Conservation (phyloP, 2,888 invertebrate genomes). For the Netelia melanura region DNA sequence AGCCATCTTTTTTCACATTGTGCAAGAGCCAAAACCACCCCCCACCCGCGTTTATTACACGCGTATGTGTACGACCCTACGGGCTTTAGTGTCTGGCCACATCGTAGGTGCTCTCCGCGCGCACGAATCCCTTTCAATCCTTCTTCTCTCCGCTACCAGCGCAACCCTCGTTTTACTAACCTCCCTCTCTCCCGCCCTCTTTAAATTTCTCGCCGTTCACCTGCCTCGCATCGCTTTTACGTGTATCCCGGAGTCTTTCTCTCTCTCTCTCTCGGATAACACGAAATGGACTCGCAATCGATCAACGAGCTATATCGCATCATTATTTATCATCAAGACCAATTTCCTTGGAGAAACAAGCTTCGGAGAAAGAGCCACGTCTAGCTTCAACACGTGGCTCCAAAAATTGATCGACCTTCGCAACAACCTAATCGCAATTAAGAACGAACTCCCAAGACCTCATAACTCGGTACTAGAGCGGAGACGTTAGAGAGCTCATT, state of each 20-base stretch:
- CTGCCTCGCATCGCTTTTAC: neutral
- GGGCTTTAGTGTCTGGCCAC: slow-evolving; percentile 40
- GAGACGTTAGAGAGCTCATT: too few species aligned
- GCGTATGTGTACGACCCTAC: slow-evolving; percentile 35
- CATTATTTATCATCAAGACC: slow-evolving; percentile 45
- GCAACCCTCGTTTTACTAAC: slow-evolving; percentile 26
- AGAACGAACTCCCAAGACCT: too few species aligned
- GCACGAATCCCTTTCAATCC: slow-evolving; percentile 24
- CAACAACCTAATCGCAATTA: too few species aligned
- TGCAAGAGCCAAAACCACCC: slow-evolving; percentile 49
- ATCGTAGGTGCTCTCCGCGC: slow-evolving; percentile 24
- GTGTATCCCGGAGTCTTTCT: neutral
- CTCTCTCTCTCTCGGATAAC: neutral
- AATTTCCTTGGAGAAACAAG: too few species aligned
- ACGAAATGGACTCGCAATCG: slow-evolving; percentile 12
- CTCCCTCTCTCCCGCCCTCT: neutral
- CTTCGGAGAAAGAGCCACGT: too few species aligned
- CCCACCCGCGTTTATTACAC: slow-evolving; percentile 33
- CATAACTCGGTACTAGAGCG: too few species aligned
- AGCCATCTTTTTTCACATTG: slow-evolving; percentile 39
- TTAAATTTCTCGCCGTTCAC: neutral
- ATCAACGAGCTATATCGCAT: slow-evolving; percentile 32
- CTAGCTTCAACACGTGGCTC: too few species aligned
- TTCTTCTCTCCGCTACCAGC: slow-evolving; percentile 43
- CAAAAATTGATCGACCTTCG: too few species aligned